Percentiles rank a stretch among this genome's conserved stretches.
phyloP scores from a whole-genome alignment of 1,140 invertebrate species.

The Leucophenga varia region DNA sequence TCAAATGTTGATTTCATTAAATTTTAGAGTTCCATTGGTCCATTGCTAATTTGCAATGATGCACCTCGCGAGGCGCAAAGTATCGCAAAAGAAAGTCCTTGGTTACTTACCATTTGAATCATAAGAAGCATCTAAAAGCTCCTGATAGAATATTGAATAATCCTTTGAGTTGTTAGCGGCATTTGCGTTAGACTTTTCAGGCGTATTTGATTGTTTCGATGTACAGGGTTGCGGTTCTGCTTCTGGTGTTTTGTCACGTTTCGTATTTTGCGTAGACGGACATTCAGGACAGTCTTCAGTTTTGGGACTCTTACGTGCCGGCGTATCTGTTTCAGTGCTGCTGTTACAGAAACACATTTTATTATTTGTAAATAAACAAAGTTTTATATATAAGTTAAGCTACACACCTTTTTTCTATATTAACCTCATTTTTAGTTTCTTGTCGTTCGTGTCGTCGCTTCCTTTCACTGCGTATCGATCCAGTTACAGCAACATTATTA shows the following conservation, averaged over 20 bases:
- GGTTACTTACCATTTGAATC: conserved; percentile 42
- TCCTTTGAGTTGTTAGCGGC: conserved; percentile 20
- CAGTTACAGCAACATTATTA: conserved; percentile 32
- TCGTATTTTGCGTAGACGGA: conserved; percentile 5
- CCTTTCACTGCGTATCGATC: conserved; percentile 27
- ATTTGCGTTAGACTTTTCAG: conserved; percentile 25
- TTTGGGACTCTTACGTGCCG: conserved; percentile 37
- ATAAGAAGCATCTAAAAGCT: conserved; percentile 51
- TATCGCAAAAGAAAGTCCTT: too few species aligned
- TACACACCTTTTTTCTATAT: conserved; percentile 16
- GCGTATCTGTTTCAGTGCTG: conserved; percentile 29
- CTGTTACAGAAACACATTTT: neutral
- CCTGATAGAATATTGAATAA: conserved; percentile 47
- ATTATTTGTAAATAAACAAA: too few species aligned
- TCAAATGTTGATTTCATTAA: too few species aligned
- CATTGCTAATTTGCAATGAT: too few species aligned
- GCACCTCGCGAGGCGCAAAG: too few species aligned
- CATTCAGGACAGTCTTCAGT: conserved; percentile 19
- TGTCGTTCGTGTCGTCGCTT: conserved; percentile 47
- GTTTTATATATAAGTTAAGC: neutral
- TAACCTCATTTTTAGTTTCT: conserved; percentile 2
- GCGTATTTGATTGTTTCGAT: conserved; percentile 44
- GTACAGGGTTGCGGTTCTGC: conserved; percentile 43
- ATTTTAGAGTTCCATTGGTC: too few species aligned
- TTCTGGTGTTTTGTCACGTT: conserved; percentile 35